These are phyloP conservation scores for Xylota segnis DNA, from an alignment of 2,888 invertebrate species.

Conservation along the genomic window DNA sequence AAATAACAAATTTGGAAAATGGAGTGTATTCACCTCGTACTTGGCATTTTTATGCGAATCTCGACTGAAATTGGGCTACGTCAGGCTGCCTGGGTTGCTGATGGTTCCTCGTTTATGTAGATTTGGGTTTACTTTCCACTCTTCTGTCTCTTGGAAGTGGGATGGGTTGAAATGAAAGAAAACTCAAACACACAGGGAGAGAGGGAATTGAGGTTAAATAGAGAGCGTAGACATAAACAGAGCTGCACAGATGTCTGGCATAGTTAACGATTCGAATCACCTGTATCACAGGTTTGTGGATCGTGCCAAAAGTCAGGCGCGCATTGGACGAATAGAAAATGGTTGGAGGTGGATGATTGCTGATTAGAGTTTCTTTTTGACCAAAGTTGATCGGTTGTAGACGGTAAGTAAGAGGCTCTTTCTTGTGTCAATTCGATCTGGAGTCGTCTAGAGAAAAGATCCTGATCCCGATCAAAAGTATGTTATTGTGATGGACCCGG, in stretches of 20 bases:
- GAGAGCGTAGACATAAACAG: not conserved
- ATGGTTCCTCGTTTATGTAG: slow-evolving; percentile 12
- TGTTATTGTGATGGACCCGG: no score
- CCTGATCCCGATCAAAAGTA: no score
- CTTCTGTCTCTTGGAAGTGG: not conserved
- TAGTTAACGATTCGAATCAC: not conserved
- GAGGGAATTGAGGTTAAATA: slow-evolving; percentile 20
- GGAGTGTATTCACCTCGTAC: slow-evolving; percentile 67
- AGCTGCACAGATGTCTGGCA: not conserved
- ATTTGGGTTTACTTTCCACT: not conserved
- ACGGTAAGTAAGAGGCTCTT: no score
- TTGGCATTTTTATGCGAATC: slow-evolving; percentile 62
- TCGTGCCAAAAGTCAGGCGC: no score
- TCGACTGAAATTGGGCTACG: slow-evolving; percentile 61
- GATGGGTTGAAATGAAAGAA: slow-evolving; percentile 19
- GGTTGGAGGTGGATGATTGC: no score
- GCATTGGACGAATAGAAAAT: no score
- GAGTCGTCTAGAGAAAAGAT: no score
- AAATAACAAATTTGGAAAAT: slow-evolving; percentile 48
- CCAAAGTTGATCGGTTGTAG: no score
- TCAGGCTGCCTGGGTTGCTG: slow-evolving; percentile 9
- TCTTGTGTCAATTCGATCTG: no score
- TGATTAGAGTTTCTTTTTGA: no score
- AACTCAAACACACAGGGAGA: not conserved
- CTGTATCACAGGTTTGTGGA: no score